A percentile compares a stretch with the other conserved stretches of the same genome.
These are phyloP conservation scores for Eumeta japonica DNA, from an alignment of 1,140 invertebrate species.

Conservation along the genomic window DNA sequence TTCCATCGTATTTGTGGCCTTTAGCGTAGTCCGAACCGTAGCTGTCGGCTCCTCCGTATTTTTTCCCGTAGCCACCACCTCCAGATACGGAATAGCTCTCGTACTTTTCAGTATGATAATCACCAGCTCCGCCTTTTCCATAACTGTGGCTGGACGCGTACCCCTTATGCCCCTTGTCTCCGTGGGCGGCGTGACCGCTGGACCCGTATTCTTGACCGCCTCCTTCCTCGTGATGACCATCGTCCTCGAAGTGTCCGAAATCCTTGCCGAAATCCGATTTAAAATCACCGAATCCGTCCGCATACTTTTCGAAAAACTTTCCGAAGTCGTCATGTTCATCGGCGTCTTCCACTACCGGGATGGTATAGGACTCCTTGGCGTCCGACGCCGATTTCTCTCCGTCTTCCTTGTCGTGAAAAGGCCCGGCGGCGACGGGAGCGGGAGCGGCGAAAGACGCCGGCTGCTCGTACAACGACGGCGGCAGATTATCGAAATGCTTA, in stretches of 20 bases:
- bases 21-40: slow-evolving; percentile 42
- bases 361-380: slow-evolving; percentile 25
- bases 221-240: slow-evolving; percentile 23
- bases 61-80: slow-evolving; percentile 25
- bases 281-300: slow-evolving; percentile 27
- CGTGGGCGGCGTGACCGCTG: slow-evolving; percentile 29
- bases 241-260: slow-evolving; percentile 26
- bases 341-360: slow-evolving; percentile 34
- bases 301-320: slow-evolving; percentile 37
- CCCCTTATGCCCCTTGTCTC: slow-evolving; percentile 45
- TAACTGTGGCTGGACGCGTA: slow-evolving; percentile 33
- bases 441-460: slow-evolving; percentile 30
- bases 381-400: slow-evolving; percentile 26
- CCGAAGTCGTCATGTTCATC: slow-evolving; percentile 39
- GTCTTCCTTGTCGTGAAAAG: slow-evolving; percentile 25
- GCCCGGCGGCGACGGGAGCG: slow-evolving; percentile 16
- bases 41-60: slow-evolving; percentile 24
- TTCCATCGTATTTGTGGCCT: slow-evolving; percentile 62
- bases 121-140: slow-evolving; percentile 31
- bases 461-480: slow-evolving; percentile 18
- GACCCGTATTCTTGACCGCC: slow-evolving; percentile 31
- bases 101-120: slow-evolving; percentile 40
- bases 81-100: slow-evolving; percentile 28
- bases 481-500: slow-evolving; percentile 40
- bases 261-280: slow-evolving; percentile 34